These are phyloP conservation scores for Oxyura jamaicensis DNA, from an alignment of 2,113 vertebrate species.

Conservation along the genomic window DNA sequence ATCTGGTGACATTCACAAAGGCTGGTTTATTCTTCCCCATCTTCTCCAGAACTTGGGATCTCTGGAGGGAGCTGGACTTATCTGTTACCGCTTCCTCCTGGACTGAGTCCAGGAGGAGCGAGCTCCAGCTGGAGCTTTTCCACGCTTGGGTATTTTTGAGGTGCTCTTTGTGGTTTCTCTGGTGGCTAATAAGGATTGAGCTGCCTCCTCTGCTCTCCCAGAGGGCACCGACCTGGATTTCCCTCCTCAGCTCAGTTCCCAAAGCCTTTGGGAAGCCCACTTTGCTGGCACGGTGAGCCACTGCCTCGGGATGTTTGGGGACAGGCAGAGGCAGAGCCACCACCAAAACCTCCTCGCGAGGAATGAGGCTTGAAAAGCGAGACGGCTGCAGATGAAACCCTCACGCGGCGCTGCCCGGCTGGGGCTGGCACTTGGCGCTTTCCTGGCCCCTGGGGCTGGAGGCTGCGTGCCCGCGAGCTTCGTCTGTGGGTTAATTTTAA, in stretches of 20 bases:
- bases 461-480: neutral
- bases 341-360: neutral
- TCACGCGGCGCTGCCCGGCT: rapidly evolving
- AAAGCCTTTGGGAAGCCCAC: neutral
- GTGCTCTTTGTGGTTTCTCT: neutral
- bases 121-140: neutral
- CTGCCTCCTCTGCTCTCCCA: neutral
- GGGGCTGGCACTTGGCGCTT: rapidly evolving
- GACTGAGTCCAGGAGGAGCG: neutral
- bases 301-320: neutral
- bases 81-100: neutral
- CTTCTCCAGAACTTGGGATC: neutral
- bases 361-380: neutral
- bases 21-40: neutral
- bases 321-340: neutral
- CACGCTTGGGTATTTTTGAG: neutral
- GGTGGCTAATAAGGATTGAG: neutral
- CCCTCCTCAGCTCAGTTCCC: neutral
- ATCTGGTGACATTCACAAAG: neutral
- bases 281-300: rapidly evolving
- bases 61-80: neutral
- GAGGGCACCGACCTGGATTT: neutral
- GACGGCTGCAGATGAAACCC: neutral
- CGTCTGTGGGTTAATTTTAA: neutral
- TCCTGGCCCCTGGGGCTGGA: neutral